phyloP scores from a whole-genome alignment of 2,797 vertebrate species.

The Clarias fuscus region DNA sequence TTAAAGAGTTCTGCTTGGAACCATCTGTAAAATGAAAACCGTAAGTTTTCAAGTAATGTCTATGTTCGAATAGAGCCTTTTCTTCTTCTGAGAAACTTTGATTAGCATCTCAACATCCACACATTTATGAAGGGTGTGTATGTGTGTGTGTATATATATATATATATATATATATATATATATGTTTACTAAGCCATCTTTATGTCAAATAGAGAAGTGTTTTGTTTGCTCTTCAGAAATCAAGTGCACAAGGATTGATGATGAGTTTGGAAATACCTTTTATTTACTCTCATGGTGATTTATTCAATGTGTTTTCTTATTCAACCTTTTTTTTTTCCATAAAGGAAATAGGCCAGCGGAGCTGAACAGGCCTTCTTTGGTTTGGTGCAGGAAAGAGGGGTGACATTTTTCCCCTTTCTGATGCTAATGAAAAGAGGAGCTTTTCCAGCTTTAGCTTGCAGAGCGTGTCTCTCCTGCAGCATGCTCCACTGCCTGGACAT shows the following conservation, averaged over 20 bases:
- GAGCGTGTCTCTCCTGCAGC: conserved; percentile 81
- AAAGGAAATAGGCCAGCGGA: conserved; percentile 67
- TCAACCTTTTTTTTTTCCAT: conserved; percentile 41
- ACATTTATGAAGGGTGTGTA: no score
- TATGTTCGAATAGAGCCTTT: not conserved
- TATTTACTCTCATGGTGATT: conserved; percentile 40
- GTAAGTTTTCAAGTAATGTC: not conserved
- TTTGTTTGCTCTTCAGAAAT: conserved; percentile 24
- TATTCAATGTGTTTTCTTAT: conserved; percentile 52
- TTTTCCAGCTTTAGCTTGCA: conserved; percentile 83
- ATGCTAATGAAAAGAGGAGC: conserved; percentile 82
- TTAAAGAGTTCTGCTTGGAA: not conserved
- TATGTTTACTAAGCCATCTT: not conserved
- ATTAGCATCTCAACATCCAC: not conserved
- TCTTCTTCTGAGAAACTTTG: not conserved
- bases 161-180: no score
- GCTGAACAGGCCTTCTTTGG: conserved; percentile 71
- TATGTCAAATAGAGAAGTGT: no score
- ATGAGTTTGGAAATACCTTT: conserved; percentile 40
- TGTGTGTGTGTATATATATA: no score
- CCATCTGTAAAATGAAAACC: not conserved
- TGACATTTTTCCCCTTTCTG: conserved; percentile 69
- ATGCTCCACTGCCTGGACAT: conserved; percentile 82
- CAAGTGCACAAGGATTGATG: conserved; percentile 4
- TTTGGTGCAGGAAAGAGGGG: conserved; percentile 67